Conservation (phyloP, 2,888 invertebrate species). For the Scaptomyza polygonia region DNA sequence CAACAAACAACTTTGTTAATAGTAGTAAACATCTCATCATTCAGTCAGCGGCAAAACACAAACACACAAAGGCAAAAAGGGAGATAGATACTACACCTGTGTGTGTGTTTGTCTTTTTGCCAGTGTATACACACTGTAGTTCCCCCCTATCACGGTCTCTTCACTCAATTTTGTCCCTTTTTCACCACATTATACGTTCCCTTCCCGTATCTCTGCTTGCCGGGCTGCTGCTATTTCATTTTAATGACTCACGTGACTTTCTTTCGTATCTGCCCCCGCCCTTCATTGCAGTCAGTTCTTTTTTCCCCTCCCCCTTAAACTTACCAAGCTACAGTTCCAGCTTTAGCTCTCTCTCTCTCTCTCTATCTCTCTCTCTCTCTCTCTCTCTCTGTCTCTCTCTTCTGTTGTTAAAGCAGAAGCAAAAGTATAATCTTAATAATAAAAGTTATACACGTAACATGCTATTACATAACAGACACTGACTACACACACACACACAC, state of each 20-base stretch:
- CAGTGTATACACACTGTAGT: constrained; percentile 8
- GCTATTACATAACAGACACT: constrained; percentile 76
- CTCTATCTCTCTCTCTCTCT: no score
- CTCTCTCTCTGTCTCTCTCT: no score
- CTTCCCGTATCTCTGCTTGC: constrained; percentile 2
- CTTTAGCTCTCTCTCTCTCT: no score
- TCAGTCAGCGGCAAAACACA: constrained; percentile 30
- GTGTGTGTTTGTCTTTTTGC: constrained; percentile 45
- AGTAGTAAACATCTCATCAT: constrained; percentile 65
- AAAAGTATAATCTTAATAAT: constrained; percentile 76
- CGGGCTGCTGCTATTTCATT: constrained; percentile 75
- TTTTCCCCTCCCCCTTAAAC: no score
- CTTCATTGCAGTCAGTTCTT: constrained; percentile 32
- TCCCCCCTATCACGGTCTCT: no score
- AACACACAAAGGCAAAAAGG: no score
- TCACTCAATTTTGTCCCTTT: no score
- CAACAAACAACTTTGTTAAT: constrained; percentile 70
- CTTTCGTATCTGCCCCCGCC: no score
- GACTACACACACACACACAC: constrained; percentile 34
- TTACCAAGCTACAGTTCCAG: constrained; percentile 10
- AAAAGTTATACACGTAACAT: constrained; percentile 79
- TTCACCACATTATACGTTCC: background rate
- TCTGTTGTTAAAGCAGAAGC: constrained; percentile 56
- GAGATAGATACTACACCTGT: no score
- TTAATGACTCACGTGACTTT: constrained; percentile 79